These are phyloP conservation scores for Cynocephalus volans DNA, from an alignment of 2,113 vertebrate genomes.

Conservation along the genomic window DNA sequence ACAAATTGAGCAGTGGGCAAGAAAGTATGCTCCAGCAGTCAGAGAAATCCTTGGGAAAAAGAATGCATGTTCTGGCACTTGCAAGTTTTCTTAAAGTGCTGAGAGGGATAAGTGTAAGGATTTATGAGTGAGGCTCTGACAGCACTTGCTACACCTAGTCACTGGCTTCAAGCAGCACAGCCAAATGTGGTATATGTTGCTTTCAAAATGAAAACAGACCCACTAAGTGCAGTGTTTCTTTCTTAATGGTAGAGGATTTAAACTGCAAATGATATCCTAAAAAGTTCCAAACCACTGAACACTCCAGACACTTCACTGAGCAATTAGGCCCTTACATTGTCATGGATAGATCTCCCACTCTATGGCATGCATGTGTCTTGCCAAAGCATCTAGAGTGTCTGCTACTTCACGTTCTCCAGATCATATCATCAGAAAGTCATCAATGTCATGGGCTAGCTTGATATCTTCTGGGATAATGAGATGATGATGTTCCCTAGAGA, in stretches of 20 bases:
- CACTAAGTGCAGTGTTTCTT: background rate
- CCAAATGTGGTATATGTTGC: background rate
- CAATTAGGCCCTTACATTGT: background rate
- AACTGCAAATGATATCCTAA: background rate
- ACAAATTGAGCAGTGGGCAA: background rate
- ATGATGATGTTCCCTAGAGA: background rate
- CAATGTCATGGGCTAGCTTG: background rate
- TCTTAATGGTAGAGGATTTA: background rate
- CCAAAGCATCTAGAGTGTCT: background rate
- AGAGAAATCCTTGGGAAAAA: slow-evolving; percentile 37
- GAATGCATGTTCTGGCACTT: background rate
- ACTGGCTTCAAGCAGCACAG: background rate
- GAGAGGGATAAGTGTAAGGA: background rate
- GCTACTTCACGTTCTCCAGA: background rate
- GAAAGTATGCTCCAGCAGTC: background rate
- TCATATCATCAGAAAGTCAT: background rate
- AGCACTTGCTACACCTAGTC: background rate
- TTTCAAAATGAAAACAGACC: slow-evolving; percentile 10
- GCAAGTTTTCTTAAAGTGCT: background rate
- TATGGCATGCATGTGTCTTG: background rate
- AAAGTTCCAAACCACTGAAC: background rate
- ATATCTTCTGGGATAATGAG: background rate
- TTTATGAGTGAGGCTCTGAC: background rate
- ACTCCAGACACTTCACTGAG: background rate
- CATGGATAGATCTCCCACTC: background rate